Conservation (phyloP, 1,140 invertebrate species). For the Heliothis virescens region DNA sequence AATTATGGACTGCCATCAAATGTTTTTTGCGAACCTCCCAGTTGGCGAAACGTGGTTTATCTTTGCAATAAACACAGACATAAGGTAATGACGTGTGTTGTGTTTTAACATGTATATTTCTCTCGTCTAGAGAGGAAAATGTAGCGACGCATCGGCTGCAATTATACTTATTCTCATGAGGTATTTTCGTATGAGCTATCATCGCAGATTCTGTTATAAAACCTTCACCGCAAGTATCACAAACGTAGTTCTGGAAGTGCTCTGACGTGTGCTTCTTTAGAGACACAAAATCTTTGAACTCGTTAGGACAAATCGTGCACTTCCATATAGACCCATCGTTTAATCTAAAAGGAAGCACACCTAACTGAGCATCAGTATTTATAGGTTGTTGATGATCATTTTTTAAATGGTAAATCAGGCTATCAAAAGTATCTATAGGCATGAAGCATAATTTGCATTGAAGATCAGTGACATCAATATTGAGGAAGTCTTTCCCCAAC, state of each 20-base stretch:
- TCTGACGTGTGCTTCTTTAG: constrained; percentile 76
- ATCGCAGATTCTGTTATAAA: constrained; percentile 81
- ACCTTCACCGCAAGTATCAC: constrained; percentile 79
- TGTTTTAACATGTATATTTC: constrained; percentile 79
- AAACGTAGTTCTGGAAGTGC: constrained; percentile 82
- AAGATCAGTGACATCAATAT: constrained; percentile 78
- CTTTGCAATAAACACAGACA: constrained; percentile 77
- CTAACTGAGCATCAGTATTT: constrained; percentile 72
- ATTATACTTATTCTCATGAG: constrained; percentile 80
- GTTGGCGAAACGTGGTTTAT: constrained; percentile 78
- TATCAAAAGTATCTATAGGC: constrained; percentile 71
- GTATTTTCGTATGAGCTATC: constrained; percentile 80
- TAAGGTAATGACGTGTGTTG: constrained; percentile 78
- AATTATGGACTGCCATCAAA: constrained; percentile 79
- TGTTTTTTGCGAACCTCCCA: constrained; percentile 79
- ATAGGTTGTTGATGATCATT: constrained; percentile 77
- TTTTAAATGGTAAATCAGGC: constrained; percentile 73
- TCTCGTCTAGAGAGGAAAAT: constrained; percentile 74
- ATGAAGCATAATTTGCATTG: constrained; percentile 80
- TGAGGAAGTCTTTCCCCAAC: constrained; percentile 78
- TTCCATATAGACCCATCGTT: constrained; percentile 78
- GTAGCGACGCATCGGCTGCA: constrained; percentile 78
- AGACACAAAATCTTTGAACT: constrained; percentile 78
- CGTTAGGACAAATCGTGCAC: constrained; percentile 77
- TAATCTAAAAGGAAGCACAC: constrained; percentile 74